Percentiles rank a stretch among this genome's conserved stretches.
phyloP scores from a whole-genome alignment of 2,113 vertebrate genomes.

The Thryonomys swinderianus region DNA sequence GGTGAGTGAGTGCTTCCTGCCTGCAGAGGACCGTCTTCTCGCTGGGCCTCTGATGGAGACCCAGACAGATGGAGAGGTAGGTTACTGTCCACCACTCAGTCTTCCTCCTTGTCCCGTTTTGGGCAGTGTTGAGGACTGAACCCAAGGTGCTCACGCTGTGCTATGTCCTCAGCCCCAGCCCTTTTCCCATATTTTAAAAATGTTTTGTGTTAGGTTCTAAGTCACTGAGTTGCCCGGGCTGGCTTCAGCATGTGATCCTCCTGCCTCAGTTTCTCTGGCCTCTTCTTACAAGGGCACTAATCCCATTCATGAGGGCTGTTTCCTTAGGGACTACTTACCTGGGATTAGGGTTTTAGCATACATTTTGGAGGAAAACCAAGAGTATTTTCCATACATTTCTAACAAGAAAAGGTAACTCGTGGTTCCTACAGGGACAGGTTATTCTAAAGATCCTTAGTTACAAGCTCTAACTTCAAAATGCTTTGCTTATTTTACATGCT shows the following conservation, averaged over 20 bases:
- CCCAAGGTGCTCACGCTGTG: background rate
- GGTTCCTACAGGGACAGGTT: slow-evolving; percentile 32
- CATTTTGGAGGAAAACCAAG: background rate
- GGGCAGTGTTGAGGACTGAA: background rate
- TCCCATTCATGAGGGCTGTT: background rate
- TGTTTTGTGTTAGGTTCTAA: background rate
- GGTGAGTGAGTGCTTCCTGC: background rate
- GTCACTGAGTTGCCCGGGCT: background rate
- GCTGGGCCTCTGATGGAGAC: background rate
- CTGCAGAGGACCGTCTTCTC: background rate
- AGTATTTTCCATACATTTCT: slow-evolving; percentile 74
- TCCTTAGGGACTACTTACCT: background rate
- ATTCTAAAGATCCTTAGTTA: background rate
- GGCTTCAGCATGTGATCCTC: background rate
- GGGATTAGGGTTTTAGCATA: background rate
- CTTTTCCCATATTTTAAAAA: background rate
- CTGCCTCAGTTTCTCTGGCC: background rate
- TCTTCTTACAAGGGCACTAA: background rate
- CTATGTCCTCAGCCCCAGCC: background rate
- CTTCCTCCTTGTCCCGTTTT: too few relatives aligned
- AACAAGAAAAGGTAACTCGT: background rate
- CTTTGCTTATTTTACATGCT: slow-evolving; percentile 16
- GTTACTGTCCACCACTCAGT: background rate
- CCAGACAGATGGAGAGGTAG: background rate
- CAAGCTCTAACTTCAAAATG: background rate